These are phyloP conservation scores for Harpalus rufipes DNA, from an alignment of 2,888 invertebrate species.

Conservation along the genomic window DNA sequence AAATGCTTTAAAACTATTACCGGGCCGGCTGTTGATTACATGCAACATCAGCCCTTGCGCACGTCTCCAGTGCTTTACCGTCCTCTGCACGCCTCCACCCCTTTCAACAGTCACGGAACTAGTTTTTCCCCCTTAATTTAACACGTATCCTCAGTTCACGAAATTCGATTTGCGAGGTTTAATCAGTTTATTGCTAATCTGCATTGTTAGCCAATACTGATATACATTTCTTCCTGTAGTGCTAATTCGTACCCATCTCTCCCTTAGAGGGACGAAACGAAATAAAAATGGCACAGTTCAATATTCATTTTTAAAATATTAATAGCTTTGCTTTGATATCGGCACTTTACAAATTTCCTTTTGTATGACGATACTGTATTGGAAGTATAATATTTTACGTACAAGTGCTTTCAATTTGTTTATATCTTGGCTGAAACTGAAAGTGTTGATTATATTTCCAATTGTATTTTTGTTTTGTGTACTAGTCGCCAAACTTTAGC, in stretches of 20 bases:
- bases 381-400: too few relatives aligned
- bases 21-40: slow-evolving; percentile 48
- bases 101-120: not conserved
- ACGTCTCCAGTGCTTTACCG: slow-evolving; percentile 15
- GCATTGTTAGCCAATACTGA: slow-evolving; percentile 56
- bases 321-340: too few relatives aligned
- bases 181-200: slow-evolving; percentile 58
- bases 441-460: too few relatives aligned
- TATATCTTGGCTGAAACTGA: too few relatives aligned
- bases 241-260: not conserved
- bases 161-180: slow-evolving; percentile 57
- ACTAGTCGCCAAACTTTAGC: too few relatives aligned
- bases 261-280: too few relatives aligned
- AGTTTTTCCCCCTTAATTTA: slow-evolving; percentile 58
- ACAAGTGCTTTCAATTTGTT: too few relatives aligned
- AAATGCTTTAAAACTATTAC: slow-evolving; percentile 59
- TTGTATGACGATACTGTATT: too few relatives aligned
- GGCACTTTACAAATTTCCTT: too few relatives aligned
- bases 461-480: too few relatives aligned
- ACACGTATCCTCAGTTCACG: slow-evolving; percentile 54
- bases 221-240: slow-evolving; percentile 28
- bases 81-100: not conserved
- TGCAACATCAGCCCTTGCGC: slow-evolving; percentile 52
- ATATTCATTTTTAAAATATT: too few relatives aligned
- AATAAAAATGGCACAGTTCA: too few relatives aligned